Conservation (phyloP, 2,888 invertebrate species). For the Heliconius sara region DNA sequence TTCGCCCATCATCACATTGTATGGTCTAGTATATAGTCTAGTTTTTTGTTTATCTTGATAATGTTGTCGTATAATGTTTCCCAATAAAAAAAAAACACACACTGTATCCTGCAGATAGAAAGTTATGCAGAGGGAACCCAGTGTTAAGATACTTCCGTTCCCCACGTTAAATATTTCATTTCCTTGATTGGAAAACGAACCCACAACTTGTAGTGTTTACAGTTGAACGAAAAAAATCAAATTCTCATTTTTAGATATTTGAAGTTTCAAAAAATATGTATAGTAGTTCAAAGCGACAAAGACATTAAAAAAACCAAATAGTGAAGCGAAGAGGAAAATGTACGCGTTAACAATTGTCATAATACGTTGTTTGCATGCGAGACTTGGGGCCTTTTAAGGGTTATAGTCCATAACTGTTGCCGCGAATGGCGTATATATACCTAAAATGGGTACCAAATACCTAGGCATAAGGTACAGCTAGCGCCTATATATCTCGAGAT, state of each 20-base stretch:
- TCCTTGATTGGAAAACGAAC: no score
- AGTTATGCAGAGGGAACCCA: no score
- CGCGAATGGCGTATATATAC: constrained; percentile 41
- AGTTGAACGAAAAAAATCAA: no score
- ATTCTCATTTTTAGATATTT: no score
- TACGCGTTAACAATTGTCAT: constrained; percentile 52
- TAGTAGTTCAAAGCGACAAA: background rate
- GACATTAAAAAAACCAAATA: constrained; percentile 34
- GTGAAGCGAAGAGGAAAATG: constrained; percentile 50
- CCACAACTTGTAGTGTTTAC: no score
- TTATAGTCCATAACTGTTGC: constrained; percentile 50
- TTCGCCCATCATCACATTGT: background rate
- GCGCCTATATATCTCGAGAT: constrained; percentile 54
- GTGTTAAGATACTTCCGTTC: no score
- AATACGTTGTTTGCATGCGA: constrained; percentile 55
- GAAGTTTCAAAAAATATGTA: no score
- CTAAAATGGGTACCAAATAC: constrained; percentile 33
- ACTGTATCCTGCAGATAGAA: no score
- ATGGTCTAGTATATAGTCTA: no score
- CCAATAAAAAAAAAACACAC: no score
- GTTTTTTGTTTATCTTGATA: background rate
- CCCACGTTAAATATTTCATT: no score
- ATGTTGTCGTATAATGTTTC: no score
- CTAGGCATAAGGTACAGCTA: constrained; percentile 37
- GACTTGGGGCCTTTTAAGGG: constrained; percentile 53